Percentiles rank a stretch among this genome's conserved stretches.
Evolutionary conservation across 2,888 invertebrate genomes (phyloP).

Genomic region (Chydorus sphaericus): DNA sequence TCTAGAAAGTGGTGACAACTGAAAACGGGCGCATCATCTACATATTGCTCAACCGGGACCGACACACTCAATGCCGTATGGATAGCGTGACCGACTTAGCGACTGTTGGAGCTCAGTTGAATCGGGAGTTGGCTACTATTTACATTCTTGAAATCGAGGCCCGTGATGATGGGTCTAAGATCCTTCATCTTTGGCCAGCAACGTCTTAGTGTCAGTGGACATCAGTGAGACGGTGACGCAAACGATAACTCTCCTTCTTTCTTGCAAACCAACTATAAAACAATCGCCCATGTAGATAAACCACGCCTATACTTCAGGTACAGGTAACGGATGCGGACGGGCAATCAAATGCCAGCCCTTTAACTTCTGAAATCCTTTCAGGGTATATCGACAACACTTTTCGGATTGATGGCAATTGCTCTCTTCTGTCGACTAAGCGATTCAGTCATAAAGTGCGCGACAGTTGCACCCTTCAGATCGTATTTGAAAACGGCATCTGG

Average conservation of each 20-base stretch:
- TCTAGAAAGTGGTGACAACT: constrained; percentile 58
- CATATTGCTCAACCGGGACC: constrained; percentile 59
- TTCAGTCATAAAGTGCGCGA: constrained; percentile 73
- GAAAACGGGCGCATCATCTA: constrained; percentile 71
- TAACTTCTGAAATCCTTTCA: constrained; percentile 71
- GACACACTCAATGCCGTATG: constrained; percentile 57
- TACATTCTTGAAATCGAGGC: constrained; percentile 58
- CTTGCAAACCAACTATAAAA: constrained; percentile 58
- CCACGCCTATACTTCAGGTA: too few relatives aligned
- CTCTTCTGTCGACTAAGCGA: constrained; percentile 63
- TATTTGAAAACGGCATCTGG: constrained; percentile 85
- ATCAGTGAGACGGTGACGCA: constrained; percentile 71
- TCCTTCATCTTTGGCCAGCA: constrained; percentile 51
- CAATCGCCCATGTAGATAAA: constrained; percentile 76
- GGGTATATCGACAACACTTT: constrained; percentile 80
- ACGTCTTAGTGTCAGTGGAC: constrained; percentile 59
- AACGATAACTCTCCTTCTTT: constrained; percentile 87
- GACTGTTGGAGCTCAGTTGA: constrained; percentile 58
- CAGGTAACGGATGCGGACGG: constrained; percentile 80
- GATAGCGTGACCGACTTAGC: constrained; percentile 60
- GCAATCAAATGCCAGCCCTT: constrained; percentile 72
- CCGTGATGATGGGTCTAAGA: constrained; percentile 62
- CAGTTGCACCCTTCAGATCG: constrained; percentile 62
- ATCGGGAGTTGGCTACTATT: constrained; percentile 59
- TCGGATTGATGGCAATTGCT: constrained; percentile 68